Conservation (phyloP, 1,140 invertebrate genomes). For the Araneus ventricosus region DNA sequence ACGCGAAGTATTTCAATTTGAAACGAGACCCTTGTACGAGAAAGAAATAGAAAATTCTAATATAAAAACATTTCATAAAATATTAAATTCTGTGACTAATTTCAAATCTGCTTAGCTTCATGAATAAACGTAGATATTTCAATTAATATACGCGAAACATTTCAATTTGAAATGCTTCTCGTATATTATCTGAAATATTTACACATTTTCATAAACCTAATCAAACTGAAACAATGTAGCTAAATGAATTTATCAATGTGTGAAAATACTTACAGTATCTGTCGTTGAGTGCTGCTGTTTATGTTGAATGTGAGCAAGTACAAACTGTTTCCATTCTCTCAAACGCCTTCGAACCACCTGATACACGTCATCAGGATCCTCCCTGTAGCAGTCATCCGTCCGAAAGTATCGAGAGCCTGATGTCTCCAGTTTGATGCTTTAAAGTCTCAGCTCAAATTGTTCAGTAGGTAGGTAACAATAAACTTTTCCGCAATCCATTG, state of each 20-base stretch:
- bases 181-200: no score
- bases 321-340: constrained; percentile 62
- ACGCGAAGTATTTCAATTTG: no score
- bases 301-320: constrained; percentile 27
- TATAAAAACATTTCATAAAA: no score
- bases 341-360: constrained; percentile 12
- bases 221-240: no score
- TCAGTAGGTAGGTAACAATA: neutral
- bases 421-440: constrained; percentile 47
- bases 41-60: no score
- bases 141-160: no score
- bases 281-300: constrained; percentile 45
- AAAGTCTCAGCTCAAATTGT: neutral
- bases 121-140: no score
- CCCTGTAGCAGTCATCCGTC: constrained; percentile 56
- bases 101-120: no score
- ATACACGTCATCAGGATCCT: constrained; percentile 68
- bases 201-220: no score
- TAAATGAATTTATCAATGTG: neutral
- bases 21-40: no score
- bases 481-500: neutral
- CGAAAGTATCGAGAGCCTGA: constrained; percentile 20
- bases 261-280: constrained; percentile 54
- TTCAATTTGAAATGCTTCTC: no score
- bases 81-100: no score